phyloP scores from a whole-genome alignment of 2,888 invertebrate species.

The Ormyrus pomaceus region DNA sequence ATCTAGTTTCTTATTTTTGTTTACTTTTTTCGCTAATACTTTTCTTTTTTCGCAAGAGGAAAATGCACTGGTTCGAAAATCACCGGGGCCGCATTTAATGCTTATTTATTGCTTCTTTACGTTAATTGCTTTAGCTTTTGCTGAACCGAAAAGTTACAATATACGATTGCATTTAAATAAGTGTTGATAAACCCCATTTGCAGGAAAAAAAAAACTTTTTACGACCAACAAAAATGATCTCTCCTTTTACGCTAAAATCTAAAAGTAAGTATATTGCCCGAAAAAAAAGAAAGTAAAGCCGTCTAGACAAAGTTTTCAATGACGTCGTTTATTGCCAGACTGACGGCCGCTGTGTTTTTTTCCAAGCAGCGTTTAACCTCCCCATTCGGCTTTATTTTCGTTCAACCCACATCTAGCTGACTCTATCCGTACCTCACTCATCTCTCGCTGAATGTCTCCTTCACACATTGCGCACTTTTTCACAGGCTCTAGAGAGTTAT shows the following conservation, averaged over 20 bases:
- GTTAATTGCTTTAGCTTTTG: too few relatives aligned
- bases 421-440: slow-evolving; percentile 15
- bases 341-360: background rate
- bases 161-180: too few relatives aligned
- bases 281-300: background rate
- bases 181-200: too few relatives aligned
- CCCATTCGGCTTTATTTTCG: slow-evolving; percentile 4
- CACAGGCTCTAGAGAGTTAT: slow-evolving; percentile 34
- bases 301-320: background rate
- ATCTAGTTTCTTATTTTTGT: slow-evolving; percentile 49
- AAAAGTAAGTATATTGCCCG: too few relatives aligned
- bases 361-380: background rate
- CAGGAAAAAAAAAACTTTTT: too few relatives aligned
- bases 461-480: background rate
- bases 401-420: slow-evolving; percentile 40
- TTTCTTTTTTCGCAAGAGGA: background rate
- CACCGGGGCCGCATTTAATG: slow-evolving; percentile 6
- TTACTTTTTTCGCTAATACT: slow-evolving; percentile 3
- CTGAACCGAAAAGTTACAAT: too few relatives aligned
- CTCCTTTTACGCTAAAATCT: too few relatives aligned
- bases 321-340: background rate
- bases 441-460: slow-evolving; percentile 9
- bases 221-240: too few relatives aligned
- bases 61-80: slow-evolving; percentile 20
- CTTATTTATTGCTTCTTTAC: too few relatives aligned